Evolutionary conservation across 2,797 vertebrate species (phyloP).

Genomic region (Pygocentrus nattereri): DNA sequence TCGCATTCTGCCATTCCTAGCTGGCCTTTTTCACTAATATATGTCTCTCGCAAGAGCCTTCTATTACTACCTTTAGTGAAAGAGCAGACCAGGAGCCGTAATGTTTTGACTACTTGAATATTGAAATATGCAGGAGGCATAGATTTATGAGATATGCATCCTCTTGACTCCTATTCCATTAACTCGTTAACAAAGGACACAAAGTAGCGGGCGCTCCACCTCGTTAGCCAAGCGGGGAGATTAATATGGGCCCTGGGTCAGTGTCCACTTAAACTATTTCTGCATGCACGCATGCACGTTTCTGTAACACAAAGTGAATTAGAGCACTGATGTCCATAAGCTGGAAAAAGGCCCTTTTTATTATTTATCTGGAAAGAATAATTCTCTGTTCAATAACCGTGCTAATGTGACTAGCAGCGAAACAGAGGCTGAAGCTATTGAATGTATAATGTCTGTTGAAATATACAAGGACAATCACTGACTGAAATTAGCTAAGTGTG

Average conservation of each 20-base stretch:
- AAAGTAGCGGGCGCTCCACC: constrained; percentile 76
- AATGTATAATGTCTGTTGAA: neutral
- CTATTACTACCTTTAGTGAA: constrained; percentile 26
- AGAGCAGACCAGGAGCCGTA: constrained; percentile 56
- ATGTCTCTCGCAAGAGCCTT: constrained; percentile 6
- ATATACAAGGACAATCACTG: neutral
- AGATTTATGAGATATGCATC: constrained; percentile 69
- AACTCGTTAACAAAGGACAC: constrained; percentile 79
- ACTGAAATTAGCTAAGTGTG: neutral
- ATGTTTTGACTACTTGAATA: constrained; percentile 77
- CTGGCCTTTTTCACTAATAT: constrained; percentile 1
- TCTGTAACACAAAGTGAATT: constrained; percentile 20
- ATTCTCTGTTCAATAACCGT: neutral
- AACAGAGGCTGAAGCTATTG: neutral
- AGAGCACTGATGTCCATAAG: constrained; percentile 37
- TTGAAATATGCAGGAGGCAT: constrained; percentile 72
- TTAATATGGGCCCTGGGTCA: constrained; percentile 81
- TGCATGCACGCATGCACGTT: constrained; percentile 59
- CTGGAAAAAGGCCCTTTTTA: neutral
- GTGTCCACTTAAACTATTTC: constrained; percentile 80
- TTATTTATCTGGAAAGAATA: constrained; percentile 21
- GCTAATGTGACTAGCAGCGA: neutral
- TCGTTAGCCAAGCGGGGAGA: constrained; percentile 76
- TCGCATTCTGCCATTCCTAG: constrained; percentile 4
- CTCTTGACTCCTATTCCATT: constrained; percentile 84